phyloP scores from a whole-genome alignment of 2,888 invertebrate species.

The Aporophyla nigra region DNA sequence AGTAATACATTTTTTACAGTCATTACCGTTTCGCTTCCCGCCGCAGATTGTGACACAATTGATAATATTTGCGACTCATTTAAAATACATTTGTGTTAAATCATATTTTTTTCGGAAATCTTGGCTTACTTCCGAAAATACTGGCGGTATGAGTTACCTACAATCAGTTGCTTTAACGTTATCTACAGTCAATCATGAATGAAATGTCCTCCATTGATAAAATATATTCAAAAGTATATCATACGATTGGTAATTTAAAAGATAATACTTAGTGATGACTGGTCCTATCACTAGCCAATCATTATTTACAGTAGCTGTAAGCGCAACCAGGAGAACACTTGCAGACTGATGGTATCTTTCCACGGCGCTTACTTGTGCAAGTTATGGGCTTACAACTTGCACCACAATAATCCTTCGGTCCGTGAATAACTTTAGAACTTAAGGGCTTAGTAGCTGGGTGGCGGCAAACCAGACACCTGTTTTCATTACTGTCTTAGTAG shows the following conservation, averaged over 20 bases:
- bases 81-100: constrained; percentile 22
- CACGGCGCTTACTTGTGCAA: constrained; percentile 25
- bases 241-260: background rate
- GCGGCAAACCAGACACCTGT: constrained; percentile 2
- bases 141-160: background rate
- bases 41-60: constrained; percentile 20
- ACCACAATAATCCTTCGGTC: constrained; percentile 18
- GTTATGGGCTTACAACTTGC: constrained; percentile 35
- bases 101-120: constrained; percentile 21
- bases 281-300: constrained; percentile 1
- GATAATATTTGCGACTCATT: constrained; percentile 40
- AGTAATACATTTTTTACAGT: background rate
- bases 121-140: constrained; percentile 16
- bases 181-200: background rate
- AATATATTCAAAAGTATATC: background rate
- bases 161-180: background rate
- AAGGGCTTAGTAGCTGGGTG: background rate
- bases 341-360: constrained; percentile 20
- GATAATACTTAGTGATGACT: constrained; percentile 9
- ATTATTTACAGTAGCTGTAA: constrained; percentile 18
- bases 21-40: constrained; percentile 18
- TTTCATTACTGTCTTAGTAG: background rate
- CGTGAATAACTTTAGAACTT: constrained; percentile 36
- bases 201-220: background rate
- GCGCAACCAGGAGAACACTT: constrained; percentile 18